Percentiles rank a stretch among this genome's conserved stretches.
These are phyloP conservation scores for Scrobipalpa atriplicella DNA, from an alignment of 2,888 invertebrate species.

Conservation along the genomic window DNA sequence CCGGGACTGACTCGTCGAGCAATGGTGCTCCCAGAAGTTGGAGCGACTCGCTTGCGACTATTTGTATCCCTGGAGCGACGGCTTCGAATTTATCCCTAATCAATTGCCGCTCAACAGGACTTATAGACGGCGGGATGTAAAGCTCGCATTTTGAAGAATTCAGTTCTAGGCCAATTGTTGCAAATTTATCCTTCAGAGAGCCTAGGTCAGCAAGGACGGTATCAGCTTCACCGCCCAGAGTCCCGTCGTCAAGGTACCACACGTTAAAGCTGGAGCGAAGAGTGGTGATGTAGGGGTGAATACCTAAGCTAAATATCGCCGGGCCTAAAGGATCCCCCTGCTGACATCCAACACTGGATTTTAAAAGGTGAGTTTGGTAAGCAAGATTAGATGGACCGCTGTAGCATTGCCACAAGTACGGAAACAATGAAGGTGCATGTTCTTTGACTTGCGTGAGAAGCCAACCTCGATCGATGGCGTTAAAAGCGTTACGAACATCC, in stretches of 20 bases:
- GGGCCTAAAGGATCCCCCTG: conserved; percentile 19
- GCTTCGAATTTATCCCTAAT: not conserved
- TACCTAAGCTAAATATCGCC: too few relatives aligned
- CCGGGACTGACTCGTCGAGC: conserved; percentile 5
- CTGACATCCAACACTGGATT: conserved; percentile 21
- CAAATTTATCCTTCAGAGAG: not conserved
- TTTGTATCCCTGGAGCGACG: conserved; percentile 1
- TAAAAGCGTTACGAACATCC: conserved; percentile 12
- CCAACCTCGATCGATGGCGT: not conserved
- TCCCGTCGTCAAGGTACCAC: too few relatives aligned
- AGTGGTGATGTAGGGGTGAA: too few relatives aligned
- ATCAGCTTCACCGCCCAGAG: conserved; percentile 10
- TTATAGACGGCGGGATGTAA: not conserved
- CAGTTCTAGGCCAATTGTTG: not conserved
- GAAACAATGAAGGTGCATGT: conserved; percentile 10
- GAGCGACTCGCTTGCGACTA: not conserved
- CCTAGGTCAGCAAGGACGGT: conserved; percentile 6
- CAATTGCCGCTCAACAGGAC: not conserved
- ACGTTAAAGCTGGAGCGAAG: too few relatives aligned
- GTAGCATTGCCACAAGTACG: conserved; percentile 23
- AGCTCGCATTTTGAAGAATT: conserved; percentile 20
- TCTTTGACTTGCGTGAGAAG: not conserved
- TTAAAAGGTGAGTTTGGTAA: conserved; percentile 17
- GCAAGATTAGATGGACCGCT: conserved; percentile 5
- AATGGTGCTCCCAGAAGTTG: conserved; percentile 16